phyloP scores from a whole-genome alignment of 2,797 vertebrate species.

The Sebastes hubbsi region DNA sequence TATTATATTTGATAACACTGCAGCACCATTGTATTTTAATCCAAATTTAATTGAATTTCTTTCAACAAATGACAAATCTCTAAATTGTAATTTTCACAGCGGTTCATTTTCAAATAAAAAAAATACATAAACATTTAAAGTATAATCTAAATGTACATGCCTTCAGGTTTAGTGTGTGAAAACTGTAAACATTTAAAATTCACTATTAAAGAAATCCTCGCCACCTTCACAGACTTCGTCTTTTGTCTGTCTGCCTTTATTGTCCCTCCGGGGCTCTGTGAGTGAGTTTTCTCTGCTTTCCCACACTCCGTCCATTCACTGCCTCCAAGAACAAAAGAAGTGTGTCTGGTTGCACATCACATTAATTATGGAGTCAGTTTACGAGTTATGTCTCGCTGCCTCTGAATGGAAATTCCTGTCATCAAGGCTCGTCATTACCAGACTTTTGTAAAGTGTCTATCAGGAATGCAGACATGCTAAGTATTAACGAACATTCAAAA shows the following conservation, averaged over 20 bases:
- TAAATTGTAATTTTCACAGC: background rate
- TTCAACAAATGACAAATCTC: background rate
- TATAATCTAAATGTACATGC: background rate
- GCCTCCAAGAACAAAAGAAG: conserved; percentile 74
- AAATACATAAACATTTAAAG: background rate
- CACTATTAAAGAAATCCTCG: conserved; percentile 23
- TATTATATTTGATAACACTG: background rate
- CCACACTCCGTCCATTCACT: conserved; percentile 74
- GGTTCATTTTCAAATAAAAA: background rate
- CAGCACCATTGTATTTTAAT: background rate
- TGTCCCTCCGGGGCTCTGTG: conserved; percentile 70
- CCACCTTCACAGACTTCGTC: conserved; percentile 32
- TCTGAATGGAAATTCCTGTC: conserved; percentile 70
- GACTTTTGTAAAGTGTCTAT: conserved; percentile 52
- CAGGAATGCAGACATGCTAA: conserved; percentile 68
- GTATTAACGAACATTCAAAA: conserved; percentile 64
- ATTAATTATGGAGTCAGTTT: conserved; percentile 75
- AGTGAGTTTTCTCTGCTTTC: conserved; percentile 71
- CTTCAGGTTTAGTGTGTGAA: conserved; percentile 8
- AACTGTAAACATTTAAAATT: conserved; percentile 27
- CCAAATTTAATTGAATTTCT: background rate
- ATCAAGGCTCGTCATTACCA: conserved; percentile 51
- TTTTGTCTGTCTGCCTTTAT: conserved; percentile 57
- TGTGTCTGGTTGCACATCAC: conserved; percentile 79
- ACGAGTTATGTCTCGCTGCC: conserved; percentile 50